Percentiles rank a stretch among this genome's conserved stretches.
Evolutionary conservation across 2,888 invertebrate species (phyloP).

Genomic region (Dugesia japonica): DNA sequence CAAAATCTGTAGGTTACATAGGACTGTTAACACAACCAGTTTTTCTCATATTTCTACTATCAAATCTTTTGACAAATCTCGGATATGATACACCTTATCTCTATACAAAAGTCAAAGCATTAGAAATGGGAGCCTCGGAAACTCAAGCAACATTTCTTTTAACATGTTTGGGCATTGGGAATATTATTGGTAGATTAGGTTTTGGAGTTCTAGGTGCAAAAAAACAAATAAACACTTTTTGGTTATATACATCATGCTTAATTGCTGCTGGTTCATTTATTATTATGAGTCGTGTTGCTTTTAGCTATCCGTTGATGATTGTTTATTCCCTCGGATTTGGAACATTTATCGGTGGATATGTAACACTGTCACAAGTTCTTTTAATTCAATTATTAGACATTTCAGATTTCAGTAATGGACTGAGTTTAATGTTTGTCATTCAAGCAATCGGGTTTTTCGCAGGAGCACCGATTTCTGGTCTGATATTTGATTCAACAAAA

Average conservation of each 20-base stretch:
- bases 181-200: not conserved
- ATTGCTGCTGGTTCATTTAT: not conserved
- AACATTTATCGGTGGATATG: not conserved
- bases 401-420: not conserved
- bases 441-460: not conserved
- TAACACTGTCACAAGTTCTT: not conserved
- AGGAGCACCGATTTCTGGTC: not conserved
- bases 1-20: not conserved
- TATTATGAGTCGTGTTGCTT: not conserved
- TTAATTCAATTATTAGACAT: not conserved
- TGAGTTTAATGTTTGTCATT: not conserved
- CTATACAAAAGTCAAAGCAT: not conserved
- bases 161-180: not conserved
- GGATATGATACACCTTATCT: not conserved
- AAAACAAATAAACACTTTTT: not conserved
- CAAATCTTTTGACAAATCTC: not conserved
- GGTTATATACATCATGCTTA: not conserved
- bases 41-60: not conserved
- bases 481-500: not conserved
- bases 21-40: not conserved
- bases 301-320: not conserved
- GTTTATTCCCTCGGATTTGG: not conserved
- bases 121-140: not conserved
- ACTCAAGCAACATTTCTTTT: not conserved
- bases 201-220: not conserved